Evolutionary conservation across 2,888 invertebrate genomes (phyloP).

Genomic region (Clunio marinus): DNA sequence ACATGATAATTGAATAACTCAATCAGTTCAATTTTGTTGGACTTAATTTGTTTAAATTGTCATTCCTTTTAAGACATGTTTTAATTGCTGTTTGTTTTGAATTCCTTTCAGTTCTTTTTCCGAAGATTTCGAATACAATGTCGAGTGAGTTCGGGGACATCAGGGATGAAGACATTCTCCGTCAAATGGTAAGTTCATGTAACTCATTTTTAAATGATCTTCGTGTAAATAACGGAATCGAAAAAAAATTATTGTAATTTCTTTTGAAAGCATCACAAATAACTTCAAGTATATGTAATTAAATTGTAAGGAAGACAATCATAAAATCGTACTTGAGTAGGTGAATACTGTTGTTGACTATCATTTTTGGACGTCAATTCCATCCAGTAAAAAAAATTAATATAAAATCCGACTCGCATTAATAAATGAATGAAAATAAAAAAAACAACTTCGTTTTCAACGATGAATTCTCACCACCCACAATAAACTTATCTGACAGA

Average conservation of each 20-base stretch:
- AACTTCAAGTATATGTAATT: too few species aligned
- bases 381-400: background rate
- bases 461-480: slow-evolving; percentile 6
- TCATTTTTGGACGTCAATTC: background rate
- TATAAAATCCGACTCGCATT: background rate
- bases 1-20: too few species aligned
- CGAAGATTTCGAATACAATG: slow-evolving; percentile 13
- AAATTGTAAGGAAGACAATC: background rate
- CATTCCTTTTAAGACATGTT: background rate
- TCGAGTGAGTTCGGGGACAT: slow-evolving; percentile 8
- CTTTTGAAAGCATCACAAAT: too few species aligned
- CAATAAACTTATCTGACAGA: background rate
- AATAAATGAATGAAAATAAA: too few species aligned
- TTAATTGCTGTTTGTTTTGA: background rate
- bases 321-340: background rate
- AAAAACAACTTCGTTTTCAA: background rate
- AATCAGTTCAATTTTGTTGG: too few species aligned
- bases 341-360: background rate
- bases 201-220: background rate
- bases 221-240: too few species aligned
- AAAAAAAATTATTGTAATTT: too few species aligned
- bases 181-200: slow-evolving; percentile 14
- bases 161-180: slow-evolving; percentile 29
- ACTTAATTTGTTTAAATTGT: too few species aligned
- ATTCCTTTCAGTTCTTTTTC: too few species aligned